These are phyloP conservation scores for Tenodera sinensis DNA, from an alignment of 2,888 invertebrate species.

Conservation along the genomic window DNA sequence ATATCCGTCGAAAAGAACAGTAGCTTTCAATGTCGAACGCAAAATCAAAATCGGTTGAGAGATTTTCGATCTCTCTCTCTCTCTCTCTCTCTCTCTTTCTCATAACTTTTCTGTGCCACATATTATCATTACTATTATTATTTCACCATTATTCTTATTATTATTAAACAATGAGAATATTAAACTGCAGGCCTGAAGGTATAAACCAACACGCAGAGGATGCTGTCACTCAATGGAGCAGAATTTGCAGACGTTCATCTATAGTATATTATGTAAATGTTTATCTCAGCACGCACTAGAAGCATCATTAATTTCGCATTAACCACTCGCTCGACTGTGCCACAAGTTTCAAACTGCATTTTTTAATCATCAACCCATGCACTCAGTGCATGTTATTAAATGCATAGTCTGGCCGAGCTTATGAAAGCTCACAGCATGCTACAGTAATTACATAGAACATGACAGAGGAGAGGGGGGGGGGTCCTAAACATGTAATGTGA, in stretches of 20 bases:
- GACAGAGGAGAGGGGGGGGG: not conserved
- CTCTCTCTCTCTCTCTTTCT: too few species aligned
- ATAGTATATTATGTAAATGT: not conserved
- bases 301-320: not conserved
- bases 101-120: too few species aligned
- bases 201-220: not conserved
- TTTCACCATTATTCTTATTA: too few species aligned
- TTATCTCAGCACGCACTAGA: not conserved
- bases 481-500: not conserved
- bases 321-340: not conserved
- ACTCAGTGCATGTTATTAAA: not conserved
- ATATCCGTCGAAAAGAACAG: too few species aligned
- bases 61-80: too few species aligned
- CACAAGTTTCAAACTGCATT: not conserved
- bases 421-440: not conserved
- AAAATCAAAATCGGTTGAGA: too few species aligned
- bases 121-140: too few species aligned
- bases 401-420: too few species aligned
- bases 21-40: too few species aligned
- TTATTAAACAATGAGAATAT: too few species aligned
- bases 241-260: not conserved
- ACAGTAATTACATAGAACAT: not conserved
- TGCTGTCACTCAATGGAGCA: not conserved
- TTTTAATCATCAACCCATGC: not conserved
- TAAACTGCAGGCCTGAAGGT: not conserved